phyloP scores from a whole-genome alignment of 1,140 invertebrate species.

The Tetragonula clypearis region DNA sequence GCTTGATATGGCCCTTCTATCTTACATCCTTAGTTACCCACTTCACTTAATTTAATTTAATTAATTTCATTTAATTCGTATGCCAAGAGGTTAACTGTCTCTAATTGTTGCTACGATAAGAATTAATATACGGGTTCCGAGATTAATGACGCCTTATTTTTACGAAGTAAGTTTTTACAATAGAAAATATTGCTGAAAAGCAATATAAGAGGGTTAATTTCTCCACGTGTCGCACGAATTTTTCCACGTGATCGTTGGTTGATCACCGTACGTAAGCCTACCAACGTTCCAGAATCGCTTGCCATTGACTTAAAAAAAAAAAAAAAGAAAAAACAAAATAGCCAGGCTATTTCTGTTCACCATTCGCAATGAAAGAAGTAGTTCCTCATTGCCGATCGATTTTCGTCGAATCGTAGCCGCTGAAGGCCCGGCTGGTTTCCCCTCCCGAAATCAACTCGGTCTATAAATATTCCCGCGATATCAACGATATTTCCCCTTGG shows the following conservation, averaged over 20 bases:
- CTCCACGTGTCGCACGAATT: no score
- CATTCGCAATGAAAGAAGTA: not conserved
- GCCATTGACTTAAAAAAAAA: not conserved
- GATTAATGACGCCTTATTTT: no score
- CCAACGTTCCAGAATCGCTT: not conserved
- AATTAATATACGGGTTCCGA: no score
- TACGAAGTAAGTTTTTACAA: no score
- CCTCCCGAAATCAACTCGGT: not conserved
- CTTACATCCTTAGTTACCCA: no score
- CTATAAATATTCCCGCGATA: not conserved
- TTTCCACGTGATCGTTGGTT: not conserved
- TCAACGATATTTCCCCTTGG: not conserved
- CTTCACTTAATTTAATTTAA: no score
- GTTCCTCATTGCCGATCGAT: not conserved
- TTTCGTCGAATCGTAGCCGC: not conserved
- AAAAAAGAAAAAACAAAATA: not conserved
- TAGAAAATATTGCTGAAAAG: no score
- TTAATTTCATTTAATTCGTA: no score
- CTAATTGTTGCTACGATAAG: no score
- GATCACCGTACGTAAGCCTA: not conserved
- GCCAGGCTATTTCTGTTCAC: not conserved
- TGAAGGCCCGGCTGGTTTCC: not conserved
- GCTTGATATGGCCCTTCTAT: no score
- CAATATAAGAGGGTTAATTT: no score
- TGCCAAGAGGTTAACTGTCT: no score